These are phyloP conservation scores for Wiebesia pumilae DNA, from an alignment of 1,140 invertebrate genomes.

Conservation along the genomic window DNA sequence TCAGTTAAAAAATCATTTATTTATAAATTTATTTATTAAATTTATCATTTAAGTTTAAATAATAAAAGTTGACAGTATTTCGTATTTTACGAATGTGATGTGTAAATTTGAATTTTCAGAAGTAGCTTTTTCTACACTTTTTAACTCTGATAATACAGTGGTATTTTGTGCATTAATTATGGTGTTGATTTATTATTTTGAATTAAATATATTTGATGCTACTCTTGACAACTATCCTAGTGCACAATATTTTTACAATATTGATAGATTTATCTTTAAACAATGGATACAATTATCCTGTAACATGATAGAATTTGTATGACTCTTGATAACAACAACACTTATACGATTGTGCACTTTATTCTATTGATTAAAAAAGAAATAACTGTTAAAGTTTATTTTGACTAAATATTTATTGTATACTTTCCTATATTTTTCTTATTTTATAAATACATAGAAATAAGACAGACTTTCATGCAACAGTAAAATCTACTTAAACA, in stretches of 20 bases:
- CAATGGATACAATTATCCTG: slow-evolving; percentile 35
- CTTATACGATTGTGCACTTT: not conserved
- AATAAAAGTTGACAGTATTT: not conserved
- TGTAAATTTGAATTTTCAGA: not conserved
- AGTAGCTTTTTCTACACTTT: slow-evolving; percentile 1
- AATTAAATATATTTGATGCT: not conserved
- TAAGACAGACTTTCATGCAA: slow-evolving; percentile 65
- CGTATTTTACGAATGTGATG: not conserved
- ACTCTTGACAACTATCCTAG: slow-evolving; percentile 7
- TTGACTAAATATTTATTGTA: slow-evolving; percentile 20
- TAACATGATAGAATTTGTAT: slow-evolving; percentile 37
- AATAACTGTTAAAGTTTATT: slow-evolving; percentile 21
- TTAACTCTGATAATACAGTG: slow-evolving; percentile 10
- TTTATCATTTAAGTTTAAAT: not conserved
- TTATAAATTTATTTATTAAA: not conserved
- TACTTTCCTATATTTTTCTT: slow-evolving; percentile 46
- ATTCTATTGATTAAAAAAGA: slow-evolving; percentile 17
- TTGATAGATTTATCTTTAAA: slow-evolving; percentile 29
- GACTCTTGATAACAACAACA: slow-evolving; percentile 28
- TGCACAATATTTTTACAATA: slow-evolving; percentile 29
- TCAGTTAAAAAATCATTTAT: not conserved
- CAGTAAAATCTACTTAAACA: slow-evolving; percentile 62
- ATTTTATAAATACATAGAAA: slow-evolving; percentile 65
- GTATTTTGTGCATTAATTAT: not conserved
- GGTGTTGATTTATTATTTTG: not conserved